Conservation (phyloP, 2,888 invertebrate genomes). For the Cetonia aurata region DNA sequence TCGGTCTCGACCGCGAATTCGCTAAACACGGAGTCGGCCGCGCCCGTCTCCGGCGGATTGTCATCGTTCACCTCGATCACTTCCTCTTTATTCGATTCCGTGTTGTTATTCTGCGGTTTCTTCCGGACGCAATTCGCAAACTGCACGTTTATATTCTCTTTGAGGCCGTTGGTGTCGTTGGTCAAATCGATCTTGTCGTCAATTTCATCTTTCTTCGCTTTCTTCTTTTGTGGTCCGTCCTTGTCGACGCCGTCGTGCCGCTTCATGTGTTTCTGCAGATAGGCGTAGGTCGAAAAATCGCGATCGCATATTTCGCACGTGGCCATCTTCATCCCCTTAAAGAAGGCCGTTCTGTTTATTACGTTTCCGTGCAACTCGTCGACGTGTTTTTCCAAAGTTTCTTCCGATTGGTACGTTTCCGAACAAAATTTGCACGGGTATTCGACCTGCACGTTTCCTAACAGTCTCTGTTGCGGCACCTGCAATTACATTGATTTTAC, state of each 20-base stretch:
- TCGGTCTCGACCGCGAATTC: slow-evolving; percentile 18
- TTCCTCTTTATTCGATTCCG: not conserved
- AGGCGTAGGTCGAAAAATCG: slow-evolving; percentile 63
- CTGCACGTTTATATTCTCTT: slow-evolving; percentile 13
- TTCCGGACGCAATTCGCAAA: not conserved
- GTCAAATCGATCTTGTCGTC: not conserved
- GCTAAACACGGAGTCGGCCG: not conserved
- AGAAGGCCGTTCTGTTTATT: slow-evolving; percentile 56
- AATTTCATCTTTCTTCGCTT: not conserved
- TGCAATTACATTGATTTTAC: no score
- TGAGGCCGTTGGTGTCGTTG: not conserved
- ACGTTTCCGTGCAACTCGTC: not conserved
- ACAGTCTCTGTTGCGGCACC: not conserved
- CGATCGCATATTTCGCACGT: slow-evolving; percentile 64
- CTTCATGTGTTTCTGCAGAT: slow-evolving; percentile 63
- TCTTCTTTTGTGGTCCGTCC: slow-evolving; percentile 23
- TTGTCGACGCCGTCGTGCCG: slow-evolving; percentile 56
- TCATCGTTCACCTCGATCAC: slow-evolving; percentile 20
- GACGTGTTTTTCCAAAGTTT: not conserved
- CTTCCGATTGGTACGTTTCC: slow-evolving; percentile 49
- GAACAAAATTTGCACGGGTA: slow-evolving; percentile 60
- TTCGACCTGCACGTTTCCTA: slow-evolving; percentile 21
- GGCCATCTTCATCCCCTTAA: slow-evolving; percentile 64
- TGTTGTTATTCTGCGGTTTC: not conserved
- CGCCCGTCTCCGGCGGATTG: not conserved